These are phyloP conservation scores for Myiozetetes cayanensis DNA, from an alignment of 2,113 vertebrate genomes.

Conservation along the genomic window DNA sequence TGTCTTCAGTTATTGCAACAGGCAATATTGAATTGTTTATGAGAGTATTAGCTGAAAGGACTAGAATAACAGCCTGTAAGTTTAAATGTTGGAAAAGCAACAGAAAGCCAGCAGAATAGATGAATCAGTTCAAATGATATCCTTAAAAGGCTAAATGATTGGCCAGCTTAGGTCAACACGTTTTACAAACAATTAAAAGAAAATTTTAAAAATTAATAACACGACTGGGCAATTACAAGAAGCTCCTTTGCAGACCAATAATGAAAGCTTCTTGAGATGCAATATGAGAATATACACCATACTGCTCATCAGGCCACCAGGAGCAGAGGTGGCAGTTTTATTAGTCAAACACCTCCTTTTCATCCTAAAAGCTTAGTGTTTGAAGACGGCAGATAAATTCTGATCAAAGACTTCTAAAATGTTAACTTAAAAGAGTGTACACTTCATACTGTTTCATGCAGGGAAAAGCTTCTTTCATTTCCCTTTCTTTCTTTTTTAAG, in stretches of 20 bases:
- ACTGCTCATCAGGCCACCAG: background rate
- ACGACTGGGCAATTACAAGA: background rate
- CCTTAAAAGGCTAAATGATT: background rate
- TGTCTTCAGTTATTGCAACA: background rate
- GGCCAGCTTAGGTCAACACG: background rate
- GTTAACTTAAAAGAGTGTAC: background rate
- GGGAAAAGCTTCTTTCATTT: background rate
- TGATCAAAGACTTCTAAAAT: slow-evolving; percentile 27
- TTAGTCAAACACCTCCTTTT: slow-evolving; percentile 26
- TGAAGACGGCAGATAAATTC: slow-evolving; percentile 15
- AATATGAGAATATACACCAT: background rate
- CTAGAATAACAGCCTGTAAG: background rate
- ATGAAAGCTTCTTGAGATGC: background rate
- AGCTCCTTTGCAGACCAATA: background rate
- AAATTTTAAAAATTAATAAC: background rate
- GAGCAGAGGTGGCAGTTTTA: slow-evolving; percentile 5
- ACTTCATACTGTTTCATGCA: background rate
- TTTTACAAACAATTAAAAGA: background rate
- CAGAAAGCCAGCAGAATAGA: background rate
- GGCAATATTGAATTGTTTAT: background rate
- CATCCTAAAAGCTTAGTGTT: slow-evolving; percentile 9
- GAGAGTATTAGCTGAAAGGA: background rate
- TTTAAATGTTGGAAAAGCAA: background rate
- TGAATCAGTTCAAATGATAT: background rate
- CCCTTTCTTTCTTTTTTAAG: background rate